Conservation (phyloP, 2,888 invertebrate species). For the Temnothorax ravouxi region DNA sequence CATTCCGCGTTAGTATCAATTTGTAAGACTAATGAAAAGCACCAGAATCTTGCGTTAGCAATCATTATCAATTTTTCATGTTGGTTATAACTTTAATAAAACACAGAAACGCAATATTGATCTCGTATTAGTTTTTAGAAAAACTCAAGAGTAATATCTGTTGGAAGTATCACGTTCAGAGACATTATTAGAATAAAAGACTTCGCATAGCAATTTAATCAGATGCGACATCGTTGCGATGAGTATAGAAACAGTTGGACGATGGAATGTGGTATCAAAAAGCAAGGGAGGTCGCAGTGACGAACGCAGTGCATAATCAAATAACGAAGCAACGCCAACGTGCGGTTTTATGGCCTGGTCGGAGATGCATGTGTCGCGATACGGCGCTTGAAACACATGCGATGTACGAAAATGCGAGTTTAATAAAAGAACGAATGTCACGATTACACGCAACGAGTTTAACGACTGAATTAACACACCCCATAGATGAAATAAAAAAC, state of each 20-base stretch:
- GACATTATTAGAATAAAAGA: slow-evolving; percentile 3
- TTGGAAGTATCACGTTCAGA: background rate
- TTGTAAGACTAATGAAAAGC: slow-evolving; percentile 1
- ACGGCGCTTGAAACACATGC: slow-evolving; percentile 45
- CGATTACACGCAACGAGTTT: slow-evolving; percentile 47
- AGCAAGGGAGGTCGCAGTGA: slow-evolving; percentile 28
- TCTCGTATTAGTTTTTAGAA: background rate
- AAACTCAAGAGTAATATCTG: background rate
- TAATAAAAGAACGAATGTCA: slow-evolving; percentile 55
- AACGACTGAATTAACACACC: slow-evolving; percentile 45
- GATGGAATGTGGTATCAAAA: slow-evolving; percentile 32
- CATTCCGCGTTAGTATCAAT: slow-evolving; percentile 1
- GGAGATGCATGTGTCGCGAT: slow-evolving; percentile 41
- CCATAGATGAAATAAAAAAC: slow-evolving; percentile 16
- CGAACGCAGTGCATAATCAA: slow-evolving; percentile 51
- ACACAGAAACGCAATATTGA: background rate
- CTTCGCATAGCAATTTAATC: slow-evolving; percentile 1
- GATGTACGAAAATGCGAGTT: slow-evolving; percentile 55
- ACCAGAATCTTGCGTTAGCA: background rate
- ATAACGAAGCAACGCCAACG: slow-evolving; percentile 47
- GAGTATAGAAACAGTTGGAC: slow-evolving; percentile 13
- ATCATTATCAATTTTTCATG: background rate
- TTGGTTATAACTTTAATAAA: background rate
- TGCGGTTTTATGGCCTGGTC: slow-evolving; percentile 42
- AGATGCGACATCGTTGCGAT: slow-evolving; percentile 28